Evolutionary conservation across 2,888 invertebrate species (phyloP).

Genomic region (Taenaris catops): DNA sequence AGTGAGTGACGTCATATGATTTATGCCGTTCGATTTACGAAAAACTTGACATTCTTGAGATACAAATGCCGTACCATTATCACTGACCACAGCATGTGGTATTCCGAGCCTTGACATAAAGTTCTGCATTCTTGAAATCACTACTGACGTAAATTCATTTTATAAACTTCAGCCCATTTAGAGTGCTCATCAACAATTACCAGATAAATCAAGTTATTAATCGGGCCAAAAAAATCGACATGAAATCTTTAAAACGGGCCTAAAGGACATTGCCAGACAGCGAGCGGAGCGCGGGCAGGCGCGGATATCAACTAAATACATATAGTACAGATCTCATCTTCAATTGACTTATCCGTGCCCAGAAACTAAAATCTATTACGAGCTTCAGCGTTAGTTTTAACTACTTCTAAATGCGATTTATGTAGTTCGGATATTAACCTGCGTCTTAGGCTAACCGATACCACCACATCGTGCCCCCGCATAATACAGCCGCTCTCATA

Average conservation of each 20-base stretch:
- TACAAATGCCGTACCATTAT: constrained; percentile 27
- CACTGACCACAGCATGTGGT: constrained; percentile 25
- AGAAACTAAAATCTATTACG: constrained; percentile 27
- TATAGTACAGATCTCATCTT: constrained; percentile 16
- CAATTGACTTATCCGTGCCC: constrained; percentile 20
- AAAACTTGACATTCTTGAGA: constrained; percentile 25
- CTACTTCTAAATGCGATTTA: constrained; percentile 13
- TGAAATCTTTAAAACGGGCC: constrained; percentile 22
- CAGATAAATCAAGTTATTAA: constrained; percentile 15
- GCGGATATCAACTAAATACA: constrained; percentile 16
- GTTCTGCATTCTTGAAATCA: constrained; percentile 26
- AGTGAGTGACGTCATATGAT: constrained; percentile 25
- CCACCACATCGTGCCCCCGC: constrained; percentile 5
- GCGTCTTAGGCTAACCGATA: neutral
- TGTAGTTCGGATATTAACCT: neutral
- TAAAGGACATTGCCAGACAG: constrained; percentile 18
- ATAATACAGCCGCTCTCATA: constrained; percentile 26
- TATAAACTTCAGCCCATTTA: constrained; percentile 24
- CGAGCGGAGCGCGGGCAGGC: constrained; percentile 21
- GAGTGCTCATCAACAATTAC: constrained; percentile 20
- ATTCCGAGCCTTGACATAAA: constrained; percentile 27
- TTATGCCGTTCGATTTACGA: constrained; percentile 26
- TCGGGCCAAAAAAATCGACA: constrained; percentile 25
- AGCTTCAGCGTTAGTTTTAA: constrained; percentile 24
- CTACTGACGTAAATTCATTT: constrained; percentile 14